Percentiles rank a stretch among this genome's conserved stretches.
Evolutionary conservation across 2,797 vertebrate genomes (phyloP).

Genomic region (Pantherophis vulpinus): DNA sequence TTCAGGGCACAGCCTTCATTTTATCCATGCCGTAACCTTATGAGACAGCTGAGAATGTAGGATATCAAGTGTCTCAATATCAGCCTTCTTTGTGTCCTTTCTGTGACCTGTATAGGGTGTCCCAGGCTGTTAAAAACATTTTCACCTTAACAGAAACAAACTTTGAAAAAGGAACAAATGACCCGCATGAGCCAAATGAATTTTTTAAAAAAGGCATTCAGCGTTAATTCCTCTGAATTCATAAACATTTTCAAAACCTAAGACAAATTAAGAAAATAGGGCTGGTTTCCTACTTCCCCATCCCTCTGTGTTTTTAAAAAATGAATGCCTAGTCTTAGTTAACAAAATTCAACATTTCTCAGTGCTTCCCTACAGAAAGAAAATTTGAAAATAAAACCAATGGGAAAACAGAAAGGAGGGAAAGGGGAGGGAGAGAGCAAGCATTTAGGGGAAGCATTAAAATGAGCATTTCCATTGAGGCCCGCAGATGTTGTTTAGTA

Average conservation of each 20-base stretch:
- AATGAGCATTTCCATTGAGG: neutral
- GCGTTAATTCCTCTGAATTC: neutral
- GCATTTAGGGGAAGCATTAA: rapidly evolving
- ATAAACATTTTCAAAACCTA: neutral
- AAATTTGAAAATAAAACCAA: neutral
- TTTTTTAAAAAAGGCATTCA: neutral
- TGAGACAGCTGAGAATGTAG: neutral
- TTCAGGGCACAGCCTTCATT: neutral
- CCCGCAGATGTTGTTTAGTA: conserved; percentile 1
- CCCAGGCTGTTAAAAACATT: neutral
- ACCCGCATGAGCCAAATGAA: neutral
- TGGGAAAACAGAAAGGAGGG: neutral
- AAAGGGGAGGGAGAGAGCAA: neutral
- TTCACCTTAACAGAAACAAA: neutral
- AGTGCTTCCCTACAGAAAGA: neutral
- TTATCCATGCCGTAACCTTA: neutral
- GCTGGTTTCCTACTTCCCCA: neutral
- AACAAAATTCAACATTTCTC: neutral
- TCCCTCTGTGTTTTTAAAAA: neutral
- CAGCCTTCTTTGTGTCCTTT: neutral
- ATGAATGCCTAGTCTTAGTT: neutral
- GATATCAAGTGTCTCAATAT: neutral
- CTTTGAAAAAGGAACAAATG: neutral
- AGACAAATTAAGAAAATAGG: neutral
- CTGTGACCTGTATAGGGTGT: no score